phyloP scores from a whole-genome alignment of 2,113 vertebrate species.

The Indicator indicator region DNA sequence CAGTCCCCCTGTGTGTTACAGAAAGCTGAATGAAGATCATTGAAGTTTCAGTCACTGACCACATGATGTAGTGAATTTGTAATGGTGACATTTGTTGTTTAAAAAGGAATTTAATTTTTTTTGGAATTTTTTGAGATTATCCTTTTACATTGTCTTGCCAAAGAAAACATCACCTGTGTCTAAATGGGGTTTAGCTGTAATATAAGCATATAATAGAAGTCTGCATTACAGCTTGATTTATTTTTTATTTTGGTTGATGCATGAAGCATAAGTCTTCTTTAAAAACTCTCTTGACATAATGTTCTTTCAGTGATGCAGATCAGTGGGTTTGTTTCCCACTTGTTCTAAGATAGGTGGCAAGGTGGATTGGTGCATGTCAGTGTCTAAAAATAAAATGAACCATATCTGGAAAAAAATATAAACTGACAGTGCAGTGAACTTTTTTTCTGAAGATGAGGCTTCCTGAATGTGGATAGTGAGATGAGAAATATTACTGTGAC shows the following conservation, averaged over 20 bases:
- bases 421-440: background rate
- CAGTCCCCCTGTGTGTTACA: background rate
- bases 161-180: conserved; percentile 12
- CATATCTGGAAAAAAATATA: background rate
- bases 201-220: background rate
- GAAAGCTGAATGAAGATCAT: background rate
- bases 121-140: background rate
- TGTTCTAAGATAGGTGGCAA: background rate
- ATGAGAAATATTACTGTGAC: background rate
- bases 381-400: background rate
- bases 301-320: background rate
- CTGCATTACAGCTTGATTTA: background rate
- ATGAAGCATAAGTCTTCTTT: conserved; percentile 47
- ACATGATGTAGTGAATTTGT: background rate
- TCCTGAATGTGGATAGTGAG: background rate
- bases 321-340: background rate
- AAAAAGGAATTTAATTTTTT: background rate
- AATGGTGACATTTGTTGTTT: background rate
- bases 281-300: background rate
- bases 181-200: conserved; percentile 41
- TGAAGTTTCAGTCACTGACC: background rate
- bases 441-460: background rate
- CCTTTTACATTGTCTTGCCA: background rate
- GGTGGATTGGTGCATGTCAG: background rate
- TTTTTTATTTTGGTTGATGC: background rate